A percentile compares a stretch with the other conserved stretches of the same genome.
phyloP scores from a whole-genome alignment of 2,888 invertebrate species.

The Volucella inanis region DNA sequence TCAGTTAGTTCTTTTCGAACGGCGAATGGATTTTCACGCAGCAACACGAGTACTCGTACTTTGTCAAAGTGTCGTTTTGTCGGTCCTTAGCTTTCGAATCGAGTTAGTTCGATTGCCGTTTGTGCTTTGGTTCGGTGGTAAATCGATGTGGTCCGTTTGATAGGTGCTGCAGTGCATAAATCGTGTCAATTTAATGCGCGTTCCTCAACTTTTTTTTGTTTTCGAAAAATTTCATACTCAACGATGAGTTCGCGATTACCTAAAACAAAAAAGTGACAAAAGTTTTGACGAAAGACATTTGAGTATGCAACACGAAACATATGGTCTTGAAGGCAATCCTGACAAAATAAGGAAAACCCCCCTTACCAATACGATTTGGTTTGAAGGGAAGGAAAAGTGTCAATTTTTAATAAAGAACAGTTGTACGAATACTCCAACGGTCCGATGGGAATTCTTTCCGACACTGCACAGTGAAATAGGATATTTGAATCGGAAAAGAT shows the following conservation, averaged over 20 bases:
- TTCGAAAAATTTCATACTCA: too few relatives aligned
- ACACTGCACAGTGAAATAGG: slow-evolving; percentile 42
- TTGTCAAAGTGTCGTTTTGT: slow-evolving; percentile 57
- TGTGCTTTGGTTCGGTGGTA: slow-evolving; percentile 14
- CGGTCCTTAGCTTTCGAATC: slow-evolving; percentile 41
- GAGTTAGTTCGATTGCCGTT: slow-evolving; percentile 35
- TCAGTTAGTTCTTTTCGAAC: slow-evolving; percentile 81
- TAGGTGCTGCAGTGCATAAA: slow-evolving; percentile 53
- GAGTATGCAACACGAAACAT: slow-evolving; percentile 41
- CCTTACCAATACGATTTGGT: slow-evolving; percentile 12
- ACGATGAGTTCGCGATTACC: too few relatives aligned
- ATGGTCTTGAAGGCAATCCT: slow-evolving; percentile 45
- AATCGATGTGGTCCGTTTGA: slow-evolving; percentile 56
- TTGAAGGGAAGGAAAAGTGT: slow-evolving; percentile 47
- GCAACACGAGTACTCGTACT: slow-evolving; percentile 73
- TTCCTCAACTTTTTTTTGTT: slow-evolving; percentile 7
- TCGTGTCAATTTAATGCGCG: slow-evolving; percentile 21
- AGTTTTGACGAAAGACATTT: slow-evolving; percentile 6
- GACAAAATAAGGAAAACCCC: slow-evolving; percentile 28
- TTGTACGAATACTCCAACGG: slow-evolving; percentile 9
- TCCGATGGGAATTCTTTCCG: slow-evolving; percentile 40
- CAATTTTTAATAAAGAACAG: slow-evolving; percentile 47
- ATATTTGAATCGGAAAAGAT: slow-evolving; percentile 54
- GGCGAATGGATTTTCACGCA: slow-evolving; percentile 82
- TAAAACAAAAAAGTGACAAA: slow-evolving; percentile 11